Conservation (phyloP, 2,888 invertebrate species). For the Eudasyphora cyanicolor region DNA sequence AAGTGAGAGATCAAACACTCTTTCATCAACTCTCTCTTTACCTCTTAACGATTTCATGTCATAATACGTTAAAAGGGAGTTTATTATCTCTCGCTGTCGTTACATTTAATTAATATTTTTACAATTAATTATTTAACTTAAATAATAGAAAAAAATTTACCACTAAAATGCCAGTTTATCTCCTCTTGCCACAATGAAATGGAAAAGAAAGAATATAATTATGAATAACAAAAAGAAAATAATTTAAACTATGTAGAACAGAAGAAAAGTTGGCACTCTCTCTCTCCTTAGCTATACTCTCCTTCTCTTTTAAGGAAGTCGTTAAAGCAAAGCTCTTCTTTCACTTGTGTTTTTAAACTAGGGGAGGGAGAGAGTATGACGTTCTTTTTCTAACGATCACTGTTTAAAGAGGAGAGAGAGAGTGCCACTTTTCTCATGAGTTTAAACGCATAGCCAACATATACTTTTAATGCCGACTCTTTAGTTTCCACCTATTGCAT, state of each 20-base stretch:
- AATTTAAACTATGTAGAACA: slow-evolving; percentile 13
- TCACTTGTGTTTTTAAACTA: no score
- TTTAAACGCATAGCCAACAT: no score
- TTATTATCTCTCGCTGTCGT: background rate
- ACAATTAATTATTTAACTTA: slow-evolving; percentile 17
- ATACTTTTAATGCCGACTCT: no score
- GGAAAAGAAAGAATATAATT: background rate
- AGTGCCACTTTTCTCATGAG: background rate
- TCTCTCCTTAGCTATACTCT: background rate
- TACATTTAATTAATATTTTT: background rate
- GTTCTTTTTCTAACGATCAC: no score
- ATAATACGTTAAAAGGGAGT: background rate
- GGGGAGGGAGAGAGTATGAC: no score
- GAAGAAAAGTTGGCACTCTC: background rate
- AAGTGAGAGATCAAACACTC: background rate
- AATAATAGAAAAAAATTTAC: slow-evolving; percentile 16
- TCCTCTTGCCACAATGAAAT: background rate
- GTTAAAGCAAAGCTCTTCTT: no score
- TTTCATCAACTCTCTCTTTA: background rate
- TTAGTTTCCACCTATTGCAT: no score
- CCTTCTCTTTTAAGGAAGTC: no score
- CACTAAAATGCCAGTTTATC: slow-evolving; percentile 38
- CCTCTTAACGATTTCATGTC: background rate
- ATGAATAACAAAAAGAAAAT: background rate
- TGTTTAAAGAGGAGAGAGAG: background rate